Evolutionary conservation across 2,888 invertebrate genomes (phyloP).

Genomic region (Salpingus planirostris): DNA sequence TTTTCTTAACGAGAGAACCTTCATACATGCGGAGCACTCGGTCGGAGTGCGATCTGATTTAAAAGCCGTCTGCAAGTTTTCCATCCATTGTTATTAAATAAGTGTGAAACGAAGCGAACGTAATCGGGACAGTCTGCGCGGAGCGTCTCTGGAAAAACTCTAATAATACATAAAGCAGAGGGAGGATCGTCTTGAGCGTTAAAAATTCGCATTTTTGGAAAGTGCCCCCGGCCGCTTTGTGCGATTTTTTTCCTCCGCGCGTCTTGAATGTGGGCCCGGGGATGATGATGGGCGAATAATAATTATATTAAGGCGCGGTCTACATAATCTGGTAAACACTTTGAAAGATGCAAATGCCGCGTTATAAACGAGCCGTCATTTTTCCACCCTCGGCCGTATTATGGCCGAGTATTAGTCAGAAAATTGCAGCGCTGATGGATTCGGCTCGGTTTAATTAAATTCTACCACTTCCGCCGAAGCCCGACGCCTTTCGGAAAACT

Average conservation of each 20-base stretch:
- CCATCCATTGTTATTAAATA: conserved; percentile 37
- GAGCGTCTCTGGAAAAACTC: conserved; percentile 21
- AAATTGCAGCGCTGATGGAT: conserved; percentile 31
- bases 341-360: conserved; percentile 30
- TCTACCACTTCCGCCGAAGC: conserved; percentile 28
- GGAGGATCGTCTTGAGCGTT: conserved; percentile 8
- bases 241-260: too few species aligned
- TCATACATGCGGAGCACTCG: too few species aligned
- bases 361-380: conserved; percentile 31
- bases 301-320: too few species aligned
- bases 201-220: conserved; percentile 2
- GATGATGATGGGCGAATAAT: too few species aligned
- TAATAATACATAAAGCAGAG: neutral
- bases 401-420: conserved; percentile 29
- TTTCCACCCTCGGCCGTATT: conserved; percentile 25
- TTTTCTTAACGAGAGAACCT: too few species aligned
- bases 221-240: too few species aligned
- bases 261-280: too few species aligned
- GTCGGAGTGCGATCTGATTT: conserved; percentile 21
- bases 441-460: conserved; percentile 32
- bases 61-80: conserved; percentile 24
- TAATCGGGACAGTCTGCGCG: conserved; percentile 32
- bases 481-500: conserved; percentile 14
- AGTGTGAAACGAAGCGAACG: conserved; percentile 34
- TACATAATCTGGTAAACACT: too few species aligned